Evolutionary conservation across 2,113 vertebrate genomes (phyloP).

Genomic region (Jacana jacana): DNA sequence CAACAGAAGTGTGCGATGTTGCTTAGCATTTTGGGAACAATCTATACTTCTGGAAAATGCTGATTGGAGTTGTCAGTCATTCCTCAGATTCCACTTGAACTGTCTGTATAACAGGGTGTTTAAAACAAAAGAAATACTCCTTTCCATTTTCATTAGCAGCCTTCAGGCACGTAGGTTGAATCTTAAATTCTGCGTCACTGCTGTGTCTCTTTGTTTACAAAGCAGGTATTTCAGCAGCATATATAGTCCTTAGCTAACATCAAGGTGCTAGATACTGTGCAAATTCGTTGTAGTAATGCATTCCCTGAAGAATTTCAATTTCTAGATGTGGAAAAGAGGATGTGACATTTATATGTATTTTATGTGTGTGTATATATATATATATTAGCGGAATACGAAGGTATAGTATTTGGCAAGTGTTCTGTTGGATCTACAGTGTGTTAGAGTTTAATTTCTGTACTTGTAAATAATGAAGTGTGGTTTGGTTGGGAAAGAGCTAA

Average conservation of each 20-base stretch:
- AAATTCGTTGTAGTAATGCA: neutral
- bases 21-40: neutral
- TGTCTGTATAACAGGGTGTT: neutral
- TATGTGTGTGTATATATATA: neutral
- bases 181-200: neutral
- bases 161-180: neutral
- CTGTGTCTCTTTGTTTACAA: neutral
- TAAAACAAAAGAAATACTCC: neutral
- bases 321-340: neutral
- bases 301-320: neutral
- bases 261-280: neutral
- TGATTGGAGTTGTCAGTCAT: neutral
- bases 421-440: neutral
- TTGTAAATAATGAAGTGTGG: neutral
- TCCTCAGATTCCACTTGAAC: neutral
- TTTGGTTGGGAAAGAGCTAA: neutral
- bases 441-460: neutral
- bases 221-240: neutral
- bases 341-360: neutral
- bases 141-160: neutral
- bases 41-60: neutral
- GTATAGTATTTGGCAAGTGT: neutral
- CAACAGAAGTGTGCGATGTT: neutral
- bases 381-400: neutral
- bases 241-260: neutral